These are phyloP conservation scores for Cloeon dipterum DNA, from an alignment of 2,888 invertebrate genomes.

Conservation along the genomic window DNA sequence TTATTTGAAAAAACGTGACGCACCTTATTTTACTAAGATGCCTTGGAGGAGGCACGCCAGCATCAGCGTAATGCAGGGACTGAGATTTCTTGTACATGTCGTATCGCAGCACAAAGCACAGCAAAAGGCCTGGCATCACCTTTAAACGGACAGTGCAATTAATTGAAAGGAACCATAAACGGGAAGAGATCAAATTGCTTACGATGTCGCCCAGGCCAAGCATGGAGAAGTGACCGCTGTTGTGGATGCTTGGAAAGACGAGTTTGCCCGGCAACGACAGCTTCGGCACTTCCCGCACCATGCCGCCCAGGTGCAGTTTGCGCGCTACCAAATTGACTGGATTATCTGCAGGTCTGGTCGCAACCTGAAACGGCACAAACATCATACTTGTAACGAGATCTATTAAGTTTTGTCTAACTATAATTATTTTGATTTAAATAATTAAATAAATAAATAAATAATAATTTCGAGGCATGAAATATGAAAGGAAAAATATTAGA, in stretches of 20 bases:
- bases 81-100: slow-evolving; percentile 92
- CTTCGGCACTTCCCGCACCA: slow-evolving; percentile 81
- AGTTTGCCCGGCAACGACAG: slow-evolving; percentile 89
- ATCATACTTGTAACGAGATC: no score
- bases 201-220: slow-evolving; percentile 43
- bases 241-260: slow-evolving; percentile 92
- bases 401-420: no score
- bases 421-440: slow-evolving; percentile 2
- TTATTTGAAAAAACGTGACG: no score
- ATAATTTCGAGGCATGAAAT: not conserved
- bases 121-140: slow-evolving; percentile 87
- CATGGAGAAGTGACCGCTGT: slow-evolving; percentile 93
- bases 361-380: slow-evolving; percentile 34
- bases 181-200: slow-evolving; percentile 12
- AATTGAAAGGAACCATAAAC: not conserved
- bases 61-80: slow-evolving; percentile 29
- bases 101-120: slow-evolving; percentile 91
- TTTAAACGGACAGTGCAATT: no score
- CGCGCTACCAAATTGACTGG: slow-evolving; percentile 85
- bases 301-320: slow-evolving; percentile 73
- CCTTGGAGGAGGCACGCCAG: slow-evolving; percentile 30
- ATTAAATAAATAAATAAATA: not conserved
- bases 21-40: slow-evolving; percentile 19
- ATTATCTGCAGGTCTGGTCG: slow-evolving; percentile 69
- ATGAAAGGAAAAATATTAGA: no score